phyloP scores from a whole-genome alignment of 2,888 invertebrate genomes.

The Parnassius smintheus region DNA sequence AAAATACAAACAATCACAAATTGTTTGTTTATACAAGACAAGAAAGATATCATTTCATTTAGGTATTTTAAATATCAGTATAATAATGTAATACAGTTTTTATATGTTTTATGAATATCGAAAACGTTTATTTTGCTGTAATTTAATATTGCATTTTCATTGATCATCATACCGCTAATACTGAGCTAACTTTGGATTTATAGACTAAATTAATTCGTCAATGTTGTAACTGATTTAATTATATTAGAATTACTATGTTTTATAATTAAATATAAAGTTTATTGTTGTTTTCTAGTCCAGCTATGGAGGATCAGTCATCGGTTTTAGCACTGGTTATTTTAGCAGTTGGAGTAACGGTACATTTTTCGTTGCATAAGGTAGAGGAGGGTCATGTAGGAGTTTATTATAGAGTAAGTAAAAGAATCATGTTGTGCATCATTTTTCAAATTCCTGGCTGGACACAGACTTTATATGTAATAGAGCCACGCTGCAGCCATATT shows the following conservation, averaged over 20 bases:
- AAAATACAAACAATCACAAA: no score
- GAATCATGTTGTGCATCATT: no score
- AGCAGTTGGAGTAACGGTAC: slow-evolving; percentile 77
- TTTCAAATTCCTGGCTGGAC: no score
- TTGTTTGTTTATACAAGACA: no score
- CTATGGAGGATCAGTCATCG: slow-evolving; percentile 75
- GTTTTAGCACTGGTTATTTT: slow-evolving; percentile 75
- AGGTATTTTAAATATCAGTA: no score
- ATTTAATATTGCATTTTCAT: no score
- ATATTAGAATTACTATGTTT: slow-evolving; percentile 21
- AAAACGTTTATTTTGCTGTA: not conserved
- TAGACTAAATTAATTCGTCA: slow-evolving; percentile 43
- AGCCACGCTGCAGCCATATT: no score
- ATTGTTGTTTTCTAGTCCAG: slow-evolving; percentile 40
- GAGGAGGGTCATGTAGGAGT: slow-evolving; percentile 95
- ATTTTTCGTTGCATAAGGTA: slow-evolving; percentile 90
- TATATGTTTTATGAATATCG: not conserved
- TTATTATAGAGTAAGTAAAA: slow-evolving; percentile 87
- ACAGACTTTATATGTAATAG: no score
- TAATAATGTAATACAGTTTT: no score
- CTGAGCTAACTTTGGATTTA: slow-evolving; percentile 53
- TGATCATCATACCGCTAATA: slow-evolving; percentile 56
- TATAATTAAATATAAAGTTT: not conserved
- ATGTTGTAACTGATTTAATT: not conserved
- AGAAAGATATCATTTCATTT: no score